Evolutionary conservation across 2,888 invertebrate species (phyloP).

Genomic region (Spisula subtruncata): DNA sequence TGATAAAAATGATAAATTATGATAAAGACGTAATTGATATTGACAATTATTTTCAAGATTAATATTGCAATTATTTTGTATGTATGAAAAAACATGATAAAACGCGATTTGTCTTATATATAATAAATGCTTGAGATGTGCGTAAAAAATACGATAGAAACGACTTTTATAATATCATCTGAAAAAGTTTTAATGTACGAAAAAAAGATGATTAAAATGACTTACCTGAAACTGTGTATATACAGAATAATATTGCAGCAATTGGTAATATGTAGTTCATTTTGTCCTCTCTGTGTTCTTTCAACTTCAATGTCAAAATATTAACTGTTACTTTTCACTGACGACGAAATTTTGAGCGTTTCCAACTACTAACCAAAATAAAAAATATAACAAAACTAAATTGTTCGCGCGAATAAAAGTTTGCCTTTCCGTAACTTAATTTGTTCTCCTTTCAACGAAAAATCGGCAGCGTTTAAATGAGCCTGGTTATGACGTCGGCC

Average conservation of each 20-base stretch:
- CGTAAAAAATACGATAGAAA: no score
- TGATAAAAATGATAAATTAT: no score
- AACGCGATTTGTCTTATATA: no score
- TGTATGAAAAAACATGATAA: no score
- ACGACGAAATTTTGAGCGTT: conserved; percentile 4
- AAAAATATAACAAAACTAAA: neutral
- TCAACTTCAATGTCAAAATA: conserved; percentile 7
- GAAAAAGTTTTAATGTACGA: no score
- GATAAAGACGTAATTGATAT: no score
- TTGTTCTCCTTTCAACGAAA: conserved; percentile 37
- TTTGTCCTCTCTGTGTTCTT: neutral
- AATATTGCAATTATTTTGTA: no score
- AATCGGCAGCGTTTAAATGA: conserved; percentile 60
- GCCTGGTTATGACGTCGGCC: conserved; percentile 51
- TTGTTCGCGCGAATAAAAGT: conserved; percentile 24
- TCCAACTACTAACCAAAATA: no score
- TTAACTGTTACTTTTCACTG: neutral
- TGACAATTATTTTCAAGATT: no score
- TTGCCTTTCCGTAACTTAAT: conserved; percentile 41
- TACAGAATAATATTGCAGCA: conserved; percentile 53
- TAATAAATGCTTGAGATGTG: no score
- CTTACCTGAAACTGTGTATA: conserved; percentile 62
- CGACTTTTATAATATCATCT: no score
- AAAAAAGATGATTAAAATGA: neutral
- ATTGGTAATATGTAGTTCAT: conserved; percentile 59